phyloP scores from a whole-genome alignment of 1,140 invertebrate genomes.

The Hycleus cichorii region DNA sequence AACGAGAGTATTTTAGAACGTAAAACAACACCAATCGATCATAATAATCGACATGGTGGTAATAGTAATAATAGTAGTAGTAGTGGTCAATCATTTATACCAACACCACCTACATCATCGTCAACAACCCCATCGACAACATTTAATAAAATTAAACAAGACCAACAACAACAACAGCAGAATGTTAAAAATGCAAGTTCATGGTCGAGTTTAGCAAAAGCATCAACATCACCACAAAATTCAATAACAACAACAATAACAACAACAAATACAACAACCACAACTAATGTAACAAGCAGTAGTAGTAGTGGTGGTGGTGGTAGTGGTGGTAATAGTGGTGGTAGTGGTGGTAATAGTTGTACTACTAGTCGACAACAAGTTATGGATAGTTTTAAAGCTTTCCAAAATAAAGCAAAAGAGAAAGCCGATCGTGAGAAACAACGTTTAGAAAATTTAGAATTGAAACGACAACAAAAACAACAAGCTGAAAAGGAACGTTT shows the following conservation, averaged over 20 bases:
- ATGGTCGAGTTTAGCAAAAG: constrained; percentile 85
- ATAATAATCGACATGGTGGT: no score
- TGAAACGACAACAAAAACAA: constrained; percentile 70
- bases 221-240: constrained; percentile 62
- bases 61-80: no score
- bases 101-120: constrained; percentile 9
- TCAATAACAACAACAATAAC: constrained; percentile 9
- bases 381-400: constrained; percentile 70
- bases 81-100: not conserved
- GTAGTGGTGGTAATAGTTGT: constrained; percentile 27
- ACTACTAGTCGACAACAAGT: constrained; percentile 50
- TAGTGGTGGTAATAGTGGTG: no score
- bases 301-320: not conserved
- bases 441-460: constrained; percentile 72
- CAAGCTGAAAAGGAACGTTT: constrained; percentile 74
- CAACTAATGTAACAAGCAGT: constrained; percentile 5
- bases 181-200: constrained; percentile 84
- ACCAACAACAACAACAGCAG: constrained; percentile 30
- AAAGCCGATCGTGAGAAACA: constrained; percentile 85
- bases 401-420: constrained; percentile 92
- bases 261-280: not conserved
- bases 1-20: no score
- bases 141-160: not conserved
- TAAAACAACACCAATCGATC: no score
- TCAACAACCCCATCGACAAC: not conserved